These are phyloP conservation scores for Montipora efflorescens DNA, from an alignment of 64 coral and sea anemone genomes.

Conservation along the genomic window DNA sequence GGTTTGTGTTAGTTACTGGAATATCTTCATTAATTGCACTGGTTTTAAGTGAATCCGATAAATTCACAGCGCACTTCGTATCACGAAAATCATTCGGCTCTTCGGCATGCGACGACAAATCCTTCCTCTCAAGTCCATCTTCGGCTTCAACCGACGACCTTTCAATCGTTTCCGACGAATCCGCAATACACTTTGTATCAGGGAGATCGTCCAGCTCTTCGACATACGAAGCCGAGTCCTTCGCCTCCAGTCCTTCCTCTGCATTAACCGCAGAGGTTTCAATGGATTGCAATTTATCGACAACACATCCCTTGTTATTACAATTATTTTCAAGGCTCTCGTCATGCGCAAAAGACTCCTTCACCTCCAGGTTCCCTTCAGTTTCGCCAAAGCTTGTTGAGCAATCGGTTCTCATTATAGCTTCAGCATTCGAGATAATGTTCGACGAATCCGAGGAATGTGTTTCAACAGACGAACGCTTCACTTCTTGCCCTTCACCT, in stretches of 20 bases:
- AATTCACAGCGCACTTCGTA: background rate
- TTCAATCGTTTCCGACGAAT: background rate
- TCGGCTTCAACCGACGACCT: background rate
- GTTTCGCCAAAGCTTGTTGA: background rate
- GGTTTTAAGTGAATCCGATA: background rate
- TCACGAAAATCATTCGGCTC: background rate
- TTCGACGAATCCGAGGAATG: background rate
- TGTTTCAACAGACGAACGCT: background rate
- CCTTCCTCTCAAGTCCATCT: background rate
- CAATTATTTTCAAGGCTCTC: background rate
- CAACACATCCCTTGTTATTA: background rate
- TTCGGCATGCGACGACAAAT: background rate
- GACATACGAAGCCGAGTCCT: background rate
- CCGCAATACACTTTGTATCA: background rate
- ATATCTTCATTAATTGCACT: background rate
- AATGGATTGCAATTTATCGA: background rate
- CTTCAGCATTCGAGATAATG: background rate
- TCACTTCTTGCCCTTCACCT: background rate
- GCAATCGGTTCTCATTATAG: background rate
- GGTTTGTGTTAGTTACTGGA: background rate
- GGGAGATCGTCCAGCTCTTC: background rate
- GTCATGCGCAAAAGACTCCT: background rate
- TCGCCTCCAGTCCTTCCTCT: background rate
- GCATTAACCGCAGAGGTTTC: background rate
- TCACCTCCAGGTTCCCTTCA: background rate